phyloP scores from a whole-genome alignment of 2,113 vertebrate genomes.

The Galeopterus variegatus region DNA sequence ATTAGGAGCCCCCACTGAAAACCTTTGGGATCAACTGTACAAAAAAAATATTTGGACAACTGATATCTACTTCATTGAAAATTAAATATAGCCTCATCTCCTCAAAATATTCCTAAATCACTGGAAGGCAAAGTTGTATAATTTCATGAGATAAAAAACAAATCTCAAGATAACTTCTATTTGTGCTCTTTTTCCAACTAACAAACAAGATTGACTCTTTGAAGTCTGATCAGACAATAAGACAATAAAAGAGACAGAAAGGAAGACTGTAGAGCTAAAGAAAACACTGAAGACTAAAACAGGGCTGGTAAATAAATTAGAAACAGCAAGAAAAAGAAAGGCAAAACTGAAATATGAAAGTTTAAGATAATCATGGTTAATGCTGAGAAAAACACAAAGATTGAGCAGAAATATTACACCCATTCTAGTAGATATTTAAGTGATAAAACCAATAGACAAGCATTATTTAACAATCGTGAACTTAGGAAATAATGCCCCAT shows the following conservation, averaged over 20 bases:
- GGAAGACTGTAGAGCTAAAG: background rate
- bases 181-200: conserved; percentile 38
- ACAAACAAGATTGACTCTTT: background rate
- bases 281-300: background rate
- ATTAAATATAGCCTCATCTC: background rate
- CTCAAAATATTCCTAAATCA: conserved; percentile 21
- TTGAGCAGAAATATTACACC: background rate
- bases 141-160: conserved; percentile 16
- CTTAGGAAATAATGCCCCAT: conserved; percentile 22
- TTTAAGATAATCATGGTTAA: background rate
- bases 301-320: conserved; percentile 13
- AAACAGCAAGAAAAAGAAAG: background rate
- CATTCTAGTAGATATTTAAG: conserved; percentile 38
- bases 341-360: background rate
- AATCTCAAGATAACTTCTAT: background rate
- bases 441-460: conserved; percentile 16
- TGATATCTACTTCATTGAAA: background rate
- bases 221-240: background rate
- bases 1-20: background rate
- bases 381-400: background rate
- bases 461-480: conserved; percentile 36
- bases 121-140: background rate
- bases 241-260: background rate
- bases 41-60: background rate
- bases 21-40: background rate